Percentiles rank a stretch among this genome's conserved stretches.
phyloP scores from a whole-genome alignment of 2,113 vertebrate species.

The Takifugu bimaculatus region DNA sequence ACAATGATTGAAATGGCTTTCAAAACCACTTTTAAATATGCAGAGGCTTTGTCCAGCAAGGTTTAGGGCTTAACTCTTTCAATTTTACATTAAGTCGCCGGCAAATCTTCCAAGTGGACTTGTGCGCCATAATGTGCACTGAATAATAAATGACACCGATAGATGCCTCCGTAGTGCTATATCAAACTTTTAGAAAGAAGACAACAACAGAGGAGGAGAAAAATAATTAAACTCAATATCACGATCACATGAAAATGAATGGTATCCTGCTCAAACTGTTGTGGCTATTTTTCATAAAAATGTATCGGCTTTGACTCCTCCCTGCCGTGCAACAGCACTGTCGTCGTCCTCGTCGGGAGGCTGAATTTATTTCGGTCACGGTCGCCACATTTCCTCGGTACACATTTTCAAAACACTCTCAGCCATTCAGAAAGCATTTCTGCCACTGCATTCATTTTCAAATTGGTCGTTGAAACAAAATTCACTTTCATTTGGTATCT shows the following conservation, averaged over 20 bases:
- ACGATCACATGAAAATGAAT: too few species aligned
- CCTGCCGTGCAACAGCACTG: too few species aligned
- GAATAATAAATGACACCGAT: slow-evolving; percentile 48
- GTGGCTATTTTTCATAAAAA: too few species aligned
- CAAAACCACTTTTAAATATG: slow-evolving; percentile 54
- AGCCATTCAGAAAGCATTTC: too few species aligned
- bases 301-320: too few species aligned
- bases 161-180: slow-evolving; percentile 28
- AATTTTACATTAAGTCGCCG: slow-evolving; percentile 53
- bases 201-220: slow-evolving; percentile 12
- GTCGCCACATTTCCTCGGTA: too few species aligned
- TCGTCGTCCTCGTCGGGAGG: too few species aligned
- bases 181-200: slow-evolving; percentile 19
- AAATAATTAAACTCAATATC: background rate
- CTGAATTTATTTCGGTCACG: too few species aligned
- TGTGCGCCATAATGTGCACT: slow-evolving; percentile 30
- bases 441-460: too few species aligned
- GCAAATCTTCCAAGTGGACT: slow-evolving; percentile 19
- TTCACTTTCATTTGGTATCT: slow-evolving; percentile 2
- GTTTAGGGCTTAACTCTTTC: slow-evolving; percentile 41
- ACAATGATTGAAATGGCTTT: slow-evolving; percentile 39
- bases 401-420: too few species aligned
- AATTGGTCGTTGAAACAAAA: background rate
- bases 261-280: too few species aligned
- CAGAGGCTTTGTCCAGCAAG: slow-evolving; percentile 48